A percentile compares a stretch with the other conserved stretches of the same genome.
Evolutionary conservation across 1,140 invertebrate genomes (phyloP).

Genomic region (Aleiodes sp.): DNA sequence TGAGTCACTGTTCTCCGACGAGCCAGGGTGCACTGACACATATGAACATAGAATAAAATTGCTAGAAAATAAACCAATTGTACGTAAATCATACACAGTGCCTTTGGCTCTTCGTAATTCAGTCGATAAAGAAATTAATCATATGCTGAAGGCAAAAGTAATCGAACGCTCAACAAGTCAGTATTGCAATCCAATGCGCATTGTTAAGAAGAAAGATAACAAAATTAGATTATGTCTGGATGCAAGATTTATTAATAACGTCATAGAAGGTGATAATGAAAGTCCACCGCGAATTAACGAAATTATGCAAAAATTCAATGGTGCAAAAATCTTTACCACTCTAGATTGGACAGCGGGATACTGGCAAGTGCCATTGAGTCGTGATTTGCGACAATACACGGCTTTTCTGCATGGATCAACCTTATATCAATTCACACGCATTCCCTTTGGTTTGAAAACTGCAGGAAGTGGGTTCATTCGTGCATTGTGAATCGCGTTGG

Average conservation of each 20-base stretch:
- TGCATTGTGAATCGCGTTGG: background rate
- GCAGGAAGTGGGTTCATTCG: too few species aligned
- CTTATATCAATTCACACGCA: background rate
- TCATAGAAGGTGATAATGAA: constrained; percentile 14
- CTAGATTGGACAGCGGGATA: background rate
- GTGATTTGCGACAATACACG: too few species aligned
- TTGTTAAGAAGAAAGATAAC: background rate
- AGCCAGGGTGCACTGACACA: background rate
- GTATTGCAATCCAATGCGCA: background rate
- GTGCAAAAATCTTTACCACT: background rate
- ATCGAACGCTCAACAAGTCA: background rate
- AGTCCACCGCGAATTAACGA: background rate
- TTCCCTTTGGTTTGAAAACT: too few species aligned
- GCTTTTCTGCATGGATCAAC: too few species aligned
- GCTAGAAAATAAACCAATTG: background rate
- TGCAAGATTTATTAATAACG: background rate
- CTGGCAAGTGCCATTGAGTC: background rate
- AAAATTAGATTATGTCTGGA: background rate
- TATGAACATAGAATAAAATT: background rate
- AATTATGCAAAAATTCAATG: background rate
- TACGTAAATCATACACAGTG: background rate
- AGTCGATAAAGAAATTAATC: constrained; percentile 12
- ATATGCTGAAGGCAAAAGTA: background rate
- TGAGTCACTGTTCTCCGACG: background rate
- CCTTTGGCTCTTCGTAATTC: background rate